Conservation (phyloP, 2,113 vertebrate species). For the Microtus montanus region DNA sequence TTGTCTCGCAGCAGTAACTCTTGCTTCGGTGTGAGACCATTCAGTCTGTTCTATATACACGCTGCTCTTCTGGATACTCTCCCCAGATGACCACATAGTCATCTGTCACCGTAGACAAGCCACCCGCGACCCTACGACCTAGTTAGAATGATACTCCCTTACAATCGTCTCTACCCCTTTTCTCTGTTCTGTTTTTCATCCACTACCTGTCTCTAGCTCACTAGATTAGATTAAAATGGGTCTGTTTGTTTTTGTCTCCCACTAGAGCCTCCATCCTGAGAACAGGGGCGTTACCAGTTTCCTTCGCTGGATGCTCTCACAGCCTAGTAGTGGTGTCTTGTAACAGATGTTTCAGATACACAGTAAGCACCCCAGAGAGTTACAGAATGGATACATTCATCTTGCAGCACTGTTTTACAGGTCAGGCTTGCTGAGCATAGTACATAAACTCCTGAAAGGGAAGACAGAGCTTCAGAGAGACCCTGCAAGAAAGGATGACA, state of each 20-base stretch:
- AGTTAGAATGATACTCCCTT: not conserved
- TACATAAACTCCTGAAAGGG: not conserved
- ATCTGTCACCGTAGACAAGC: not conserved
- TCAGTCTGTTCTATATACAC: not conserved
- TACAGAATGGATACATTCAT: not conserved
- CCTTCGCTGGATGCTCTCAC: not conserved
- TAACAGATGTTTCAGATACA: not conserved
- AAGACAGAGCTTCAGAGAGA: not conserved
- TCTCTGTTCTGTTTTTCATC: no score
- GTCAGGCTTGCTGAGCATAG: not conserved
- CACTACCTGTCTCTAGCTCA: not conserved
- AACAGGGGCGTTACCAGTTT: not conserved
- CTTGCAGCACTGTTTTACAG: not conserved
- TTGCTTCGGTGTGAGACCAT: not conserved
- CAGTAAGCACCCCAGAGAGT: not conserved
- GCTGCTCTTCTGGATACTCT: no score
- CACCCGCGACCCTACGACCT: not conserved
- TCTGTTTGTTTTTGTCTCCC: not conserved
- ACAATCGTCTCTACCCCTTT: not conserved
- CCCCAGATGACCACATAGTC: not conserved
- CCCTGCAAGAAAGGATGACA: not conserved
- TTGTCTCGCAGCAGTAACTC: not conserved
- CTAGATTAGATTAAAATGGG: not conserved
- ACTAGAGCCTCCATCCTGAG: not conserved
- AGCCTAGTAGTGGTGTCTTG: not conserved